These are phyloP conservation scores for Todiramphus saurophagus DNA, from an alignment of 2,113 vertebrate species.

Conservation along the genomic window DNA sequence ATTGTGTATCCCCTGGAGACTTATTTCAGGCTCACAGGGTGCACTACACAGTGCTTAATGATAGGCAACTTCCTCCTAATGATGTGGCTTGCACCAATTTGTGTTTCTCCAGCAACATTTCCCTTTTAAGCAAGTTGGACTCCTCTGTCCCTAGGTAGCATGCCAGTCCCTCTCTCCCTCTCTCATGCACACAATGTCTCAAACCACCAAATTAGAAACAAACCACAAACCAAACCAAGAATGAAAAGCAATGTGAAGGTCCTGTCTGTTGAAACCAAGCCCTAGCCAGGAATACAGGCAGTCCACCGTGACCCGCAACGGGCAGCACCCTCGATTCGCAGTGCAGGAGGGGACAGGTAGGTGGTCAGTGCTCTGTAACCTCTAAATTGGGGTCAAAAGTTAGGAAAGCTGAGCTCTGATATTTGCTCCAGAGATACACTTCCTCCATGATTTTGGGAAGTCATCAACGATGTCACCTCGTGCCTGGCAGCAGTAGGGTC, in stretches of 20 bases:
- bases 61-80: constrained; percentile 54
- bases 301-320: rapidly evolving
- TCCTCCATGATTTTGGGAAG: background rate
- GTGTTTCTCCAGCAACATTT: constrained; percentile 35
- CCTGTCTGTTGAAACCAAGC: background rate
- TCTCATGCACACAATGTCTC: background rate
- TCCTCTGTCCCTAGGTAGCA: constrained; percentile 19
- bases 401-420: background rate
- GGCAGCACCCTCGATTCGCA: background rate
- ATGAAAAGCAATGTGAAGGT: background rate
- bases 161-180: background rate
- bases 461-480: background rate
- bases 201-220: background rate
- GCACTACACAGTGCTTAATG: background rate
- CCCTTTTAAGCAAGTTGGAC: background rate
- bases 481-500: background rate
- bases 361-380: background rate
- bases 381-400: background rate
- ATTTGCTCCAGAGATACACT: background rate
- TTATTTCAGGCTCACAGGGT: constrained; percentile 35
- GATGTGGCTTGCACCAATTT: constrained; percentile 45
- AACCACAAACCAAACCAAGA: background rate
- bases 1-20: constrained; percentile 21
- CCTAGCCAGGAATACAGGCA: background rate
- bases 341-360: rapidly evolving